These are phyloP conservation scores for Mesocentrotus franciscanus DNA, from an alignment of 53 echinoderm and acorn worm genomes.

Conservation along the genomic window DNA sequence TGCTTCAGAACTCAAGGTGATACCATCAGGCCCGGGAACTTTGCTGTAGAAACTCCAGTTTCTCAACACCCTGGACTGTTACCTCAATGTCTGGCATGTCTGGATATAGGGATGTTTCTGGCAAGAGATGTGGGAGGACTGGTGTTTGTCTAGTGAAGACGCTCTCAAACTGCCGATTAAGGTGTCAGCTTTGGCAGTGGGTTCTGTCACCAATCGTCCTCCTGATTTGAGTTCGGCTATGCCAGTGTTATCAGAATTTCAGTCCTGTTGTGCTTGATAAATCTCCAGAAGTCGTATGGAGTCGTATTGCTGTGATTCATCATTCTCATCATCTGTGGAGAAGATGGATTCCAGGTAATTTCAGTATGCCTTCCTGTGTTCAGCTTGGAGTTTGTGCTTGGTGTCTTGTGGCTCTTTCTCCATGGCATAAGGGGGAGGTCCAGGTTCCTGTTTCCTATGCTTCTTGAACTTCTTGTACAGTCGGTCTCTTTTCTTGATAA, in stretches of 20 bases:
- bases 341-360: no score
- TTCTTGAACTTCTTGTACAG: no score
- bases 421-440: no score
- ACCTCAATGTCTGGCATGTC: slow-evolving; percentile 39
- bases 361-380: neutral
- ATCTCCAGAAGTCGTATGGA: slow-evolving; percentile 6
- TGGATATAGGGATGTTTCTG: slow-evolving; percentile 30
- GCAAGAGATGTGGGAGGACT: slow-evolving; percentile 9
- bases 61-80: neutral
- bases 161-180: neutral
- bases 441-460: no score
- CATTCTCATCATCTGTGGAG: neutral
- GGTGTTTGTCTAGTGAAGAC: no score
- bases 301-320: neutral
- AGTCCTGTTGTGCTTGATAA: slow-evolving; percentile 3
- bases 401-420: no score
- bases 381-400: neutral
- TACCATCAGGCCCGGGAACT: slow-evolving; percentile 26
- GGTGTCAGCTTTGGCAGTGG: neutral
- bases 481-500: no score
- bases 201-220: neutral
- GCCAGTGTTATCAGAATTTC: neutral
- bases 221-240: neutral
- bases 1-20: slow-evolving; percentile 3
- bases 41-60: slow-evolving; percentile 28